Base-by-base conservation (phyloP, 1,140 invertebrate genomes). In the Acromyrmex heyeri region DNA sequence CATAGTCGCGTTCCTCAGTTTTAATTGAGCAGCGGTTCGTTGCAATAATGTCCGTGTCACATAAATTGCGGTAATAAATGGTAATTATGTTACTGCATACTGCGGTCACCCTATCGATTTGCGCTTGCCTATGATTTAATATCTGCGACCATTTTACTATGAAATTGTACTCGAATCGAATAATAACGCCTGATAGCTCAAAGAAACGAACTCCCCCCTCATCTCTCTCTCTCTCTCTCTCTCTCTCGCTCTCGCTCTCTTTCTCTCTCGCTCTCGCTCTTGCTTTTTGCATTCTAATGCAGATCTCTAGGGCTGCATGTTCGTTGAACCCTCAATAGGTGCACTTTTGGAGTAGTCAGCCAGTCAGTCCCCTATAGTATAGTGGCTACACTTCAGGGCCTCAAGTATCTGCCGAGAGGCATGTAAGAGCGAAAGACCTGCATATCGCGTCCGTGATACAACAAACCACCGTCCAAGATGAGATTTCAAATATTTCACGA, bases 351-450 rank as follows among this genome's bases (percentile, higher is more conserved):
- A 88, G 88, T 92, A 92, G 34, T 38, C 34, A 34, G 92, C 87
- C 73, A 70, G 76, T 86, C 77, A 73, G 69, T 82, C 87, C 87
- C 87, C 86, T 81, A 81, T 62, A 53, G 57, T 85, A 83, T 73
- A 91, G 89, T 86, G 86, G 90, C 91, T 92, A 86, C 87, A 85
- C 91, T 92, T 88, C 75, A 91, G 86, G 21, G 79, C 79, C 79
- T 94, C 91, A 87, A 94, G 93, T 93, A 73, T 83, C 87, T 62
- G 87, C 83, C 87, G 91, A 94, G 92, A 94, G 91, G 88, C 76
- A 86, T 79, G 86, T 79, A 90, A 88, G 88, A 82, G 90, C 86
- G 50, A 86, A 92, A 81, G 87, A 81, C 86, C 79, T 44, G 85
- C 87, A 69, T 79, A 87, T 76, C 85, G 55, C 85, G 86, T 76